Evolutionary conservation across 1,140 invertebrate species (phyloP).

Genomic region (Leptinotarsa lineolata): DNA sequence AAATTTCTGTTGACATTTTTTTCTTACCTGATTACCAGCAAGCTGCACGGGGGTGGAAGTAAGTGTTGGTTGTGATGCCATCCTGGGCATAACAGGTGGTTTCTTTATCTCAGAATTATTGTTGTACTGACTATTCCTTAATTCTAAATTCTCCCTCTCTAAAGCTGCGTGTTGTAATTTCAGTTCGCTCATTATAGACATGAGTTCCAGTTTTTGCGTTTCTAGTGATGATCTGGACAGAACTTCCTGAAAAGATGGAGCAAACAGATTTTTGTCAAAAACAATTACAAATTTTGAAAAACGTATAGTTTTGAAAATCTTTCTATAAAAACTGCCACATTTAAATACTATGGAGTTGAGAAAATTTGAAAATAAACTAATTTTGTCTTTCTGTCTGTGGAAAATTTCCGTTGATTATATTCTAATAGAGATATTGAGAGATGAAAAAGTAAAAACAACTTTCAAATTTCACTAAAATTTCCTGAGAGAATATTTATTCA

Average conservation of each 20-base stretch:
- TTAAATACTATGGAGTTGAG: no score
- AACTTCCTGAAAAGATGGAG: constrained; percentile 69
- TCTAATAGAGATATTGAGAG: no score
- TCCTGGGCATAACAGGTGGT: constrained; percentile 55
- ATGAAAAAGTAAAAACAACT: no score
- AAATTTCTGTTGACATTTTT: neutral
- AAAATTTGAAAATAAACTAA: no score
- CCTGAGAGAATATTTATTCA: no score
- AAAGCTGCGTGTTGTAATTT: constrained; percentile 81
- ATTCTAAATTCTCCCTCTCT: constrained; percentile 81
- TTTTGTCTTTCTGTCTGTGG: no score
- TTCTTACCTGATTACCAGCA: constrained; percentile 50
- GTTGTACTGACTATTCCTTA: constrained; percentile 60
- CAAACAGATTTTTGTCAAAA: neutral
- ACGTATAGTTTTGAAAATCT: neutral
- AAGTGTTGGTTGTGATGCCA: constrained; percentile 51
- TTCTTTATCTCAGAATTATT: constrained; percentile 55
- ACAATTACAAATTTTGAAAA: neutral
- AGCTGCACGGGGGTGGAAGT: constrained; percentile 54
- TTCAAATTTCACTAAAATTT: no score
- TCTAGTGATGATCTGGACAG: constrained; percentile 84
- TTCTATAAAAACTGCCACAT: no score
- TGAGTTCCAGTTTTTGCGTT: constrained; percentile 90
- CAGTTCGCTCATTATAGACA: constrained; percentile 87
- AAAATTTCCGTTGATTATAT: no score